Evolutionary conservation across 2,113 vertebrate species (phyloP).

Genomic region (Amblyornis subalaris): DNA sequence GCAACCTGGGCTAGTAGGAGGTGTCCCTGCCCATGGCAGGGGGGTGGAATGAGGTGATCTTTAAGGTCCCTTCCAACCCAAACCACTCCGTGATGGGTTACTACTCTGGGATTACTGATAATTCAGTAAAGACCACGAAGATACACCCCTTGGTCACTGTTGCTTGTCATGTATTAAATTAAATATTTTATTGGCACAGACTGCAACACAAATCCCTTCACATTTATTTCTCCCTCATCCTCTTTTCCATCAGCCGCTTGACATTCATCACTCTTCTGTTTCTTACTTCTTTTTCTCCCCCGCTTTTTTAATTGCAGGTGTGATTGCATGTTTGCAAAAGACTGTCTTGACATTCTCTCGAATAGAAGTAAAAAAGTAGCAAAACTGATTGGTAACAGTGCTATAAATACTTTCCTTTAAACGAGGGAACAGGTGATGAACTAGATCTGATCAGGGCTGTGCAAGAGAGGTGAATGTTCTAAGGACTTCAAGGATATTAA

Average conservation of each 20-base stretch:
- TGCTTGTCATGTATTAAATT: neutral
- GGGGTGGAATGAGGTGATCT: accelerated
- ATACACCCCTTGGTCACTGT: neutral
- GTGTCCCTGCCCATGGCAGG: neutral
- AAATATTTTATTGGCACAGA: neutral
- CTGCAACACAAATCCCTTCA: neutral
- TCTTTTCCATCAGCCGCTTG: neutral
- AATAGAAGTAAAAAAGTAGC: neutral
- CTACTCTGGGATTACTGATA: neutral
- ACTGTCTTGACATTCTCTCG: neutral
- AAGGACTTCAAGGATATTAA: neutral
- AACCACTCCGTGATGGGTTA: neutral
- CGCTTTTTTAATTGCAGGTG: slow-evolving; percentile 28
- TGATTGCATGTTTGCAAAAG: slow-evolving; percentile 58
- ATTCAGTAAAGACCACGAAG: neutral
- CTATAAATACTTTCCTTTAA: neutral
- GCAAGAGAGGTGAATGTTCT: neutral
- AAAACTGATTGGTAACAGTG: neutral
- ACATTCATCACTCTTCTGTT: slow-evolving; percentile 21
- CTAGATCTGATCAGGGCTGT: neutral
- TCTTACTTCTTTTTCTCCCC: slow-evolving; percentile 33
- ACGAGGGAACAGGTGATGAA: neutral
- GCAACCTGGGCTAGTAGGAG: neutral
- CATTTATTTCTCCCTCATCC: neutral
- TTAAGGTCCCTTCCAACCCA: neutral